Conservation (phyloP, 1,140 invertebrate species). For the Ceratina calcarata region DNA sequence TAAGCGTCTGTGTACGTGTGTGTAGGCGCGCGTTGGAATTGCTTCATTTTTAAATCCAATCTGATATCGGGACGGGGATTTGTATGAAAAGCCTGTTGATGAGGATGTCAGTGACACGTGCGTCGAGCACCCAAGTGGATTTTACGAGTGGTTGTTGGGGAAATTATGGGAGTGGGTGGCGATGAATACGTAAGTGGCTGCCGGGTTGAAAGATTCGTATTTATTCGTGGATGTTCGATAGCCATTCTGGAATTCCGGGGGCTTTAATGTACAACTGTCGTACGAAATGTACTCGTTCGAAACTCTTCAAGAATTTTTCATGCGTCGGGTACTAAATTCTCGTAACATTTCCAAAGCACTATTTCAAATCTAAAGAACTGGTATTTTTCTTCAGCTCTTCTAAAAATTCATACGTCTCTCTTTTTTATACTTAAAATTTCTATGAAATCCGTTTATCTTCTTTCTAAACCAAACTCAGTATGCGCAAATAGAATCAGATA, state of each 20-base stretch:
- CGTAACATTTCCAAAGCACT: too few relatives aligned
- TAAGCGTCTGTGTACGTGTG: not conserved
- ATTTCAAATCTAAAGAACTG: too few relatives aligned
- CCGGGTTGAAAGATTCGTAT: not conserved
- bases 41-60: conserved; percentile 24
- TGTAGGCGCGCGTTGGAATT: not conserved
- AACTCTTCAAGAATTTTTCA: too few relatives aligned
- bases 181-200: conserved; percentile 12
- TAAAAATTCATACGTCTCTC: too few relatives aligned
- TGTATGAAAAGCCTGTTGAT: conserved; percentile 15
- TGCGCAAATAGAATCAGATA: too few relatives aligned
- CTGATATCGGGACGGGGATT: not conserved
- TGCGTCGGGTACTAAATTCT: too few relatives aligned
- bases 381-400: too few relatives aligned
- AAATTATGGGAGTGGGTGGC: conserved; percentile 12
- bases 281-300: too few relatives aligned
- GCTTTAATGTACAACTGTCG: not conserved
- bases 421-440: too few relatives aligned
- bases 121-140: not conserved
- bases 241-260: not conserved
- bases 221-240: not conserved
- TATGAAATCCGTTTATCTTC: too few relatives aligned
- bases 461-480: too few relatives aligned
- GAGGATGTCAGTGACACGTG: conserved; percentile 18
- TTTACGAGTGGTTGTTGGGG: not conserved